phyloP scores from a whole-genome alignment of 2,888 invertebrate genomes.

The Cylindroiulus punctatus region DNA sequence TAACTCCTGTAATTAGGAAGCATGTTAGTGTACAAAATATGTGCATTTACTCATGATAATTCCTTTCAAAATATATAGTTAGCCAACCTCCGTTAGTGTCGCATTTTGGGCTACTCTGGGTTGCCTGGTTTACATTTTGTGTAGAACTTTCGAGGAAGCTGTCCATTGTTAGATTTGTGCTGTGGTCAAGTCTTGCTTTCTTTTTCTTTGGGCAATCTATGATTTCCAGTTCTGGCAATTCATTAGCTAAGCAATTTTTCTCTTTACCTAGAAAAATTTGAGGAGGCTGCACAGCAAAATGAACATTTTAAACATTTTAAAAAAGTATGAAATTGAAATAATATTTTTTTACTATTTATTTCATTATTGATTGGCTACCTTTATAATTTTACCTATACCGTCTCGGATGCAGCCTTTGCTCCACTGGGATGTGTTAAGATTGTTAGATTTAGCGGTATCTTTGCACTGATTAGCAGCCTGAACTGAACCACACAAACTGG shows the following conservation, averaged over 20 bases:
- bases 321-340: not conserved
- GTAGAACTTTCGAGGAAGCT: constrained; percentile 19
- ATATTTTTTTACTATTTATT: not conserved
- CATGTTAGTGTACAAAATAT: too few relatives aligned
- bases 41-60: too few relatives aligned
- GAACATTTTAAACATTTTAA: not conserved
- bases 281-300: not conserved
- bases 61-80: not conserved
- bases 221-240: not conserved
- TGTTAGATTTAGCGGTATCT: not conserved
- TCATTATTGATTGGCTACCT: not conserved
- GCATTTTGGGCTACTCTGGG: not conserved
- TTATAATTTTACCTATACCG: not conserved
- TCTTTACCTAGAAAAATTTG: not conserved
- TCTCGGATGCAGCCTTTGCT: not conserved
- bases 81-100: not conserved
- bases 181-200: not conserved
- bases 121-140: not conserved
- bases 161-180: constrained; percentile 10
- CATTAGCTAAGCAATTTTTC: not conserved
- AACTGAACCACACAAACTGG: not conserved
- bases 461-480: not conserved
- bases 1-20: too few relatives aligned
- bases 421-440: not conserved
- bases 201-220: constrained; percentile 41